Conservation (phyloP, 2,888 invertebrate species). For the Anthophora plumipes region DNA sequence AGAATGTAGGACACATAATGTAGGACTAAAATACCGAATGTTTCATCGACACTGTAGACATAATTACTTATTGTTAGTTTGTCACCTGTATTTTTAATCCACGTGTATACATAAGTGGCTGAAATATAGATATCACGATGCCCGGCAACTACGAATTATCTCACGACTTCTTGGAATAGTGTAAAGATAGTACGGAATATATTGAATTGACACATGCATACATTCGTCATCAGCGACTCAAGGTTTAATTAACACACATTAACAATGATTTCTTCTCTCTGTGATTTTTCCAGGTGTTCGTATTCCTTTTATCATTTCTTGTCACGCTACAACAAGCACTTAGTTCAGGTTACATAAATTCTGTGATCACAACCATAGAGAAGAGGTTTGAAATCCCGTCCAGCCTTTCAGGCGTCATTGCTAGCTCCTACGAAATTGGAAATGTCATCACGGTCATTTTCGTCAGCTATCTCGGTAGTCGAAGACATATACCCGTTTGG, state of each 20-base stretch:
- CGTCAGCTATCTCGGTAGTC: constrained; percentile 96
- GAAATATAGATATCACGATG: background rate
- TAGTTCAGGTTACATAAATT: constrained; percentile 96
- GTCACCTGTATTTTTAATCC: constrained; percentile 17
- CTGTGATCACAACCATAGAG: constrained; percentile 98
- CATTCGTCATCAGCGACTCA: background rate
- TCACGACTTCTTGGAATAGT: background rate
- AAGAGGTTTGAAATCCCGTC: constrained; percentile 97
- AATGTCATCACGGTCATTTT: constrained; percentile 98
- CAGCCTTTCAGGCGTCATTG: constrained; percentile 95
- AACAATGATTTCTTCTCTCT: constrained; percentile 1
- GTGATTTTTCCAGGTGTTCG: constrained; percentile 90
- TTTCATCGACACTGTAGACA: background rate
- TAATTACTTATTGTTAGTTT: background rate
- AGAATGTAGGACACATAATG: too few species aligned
- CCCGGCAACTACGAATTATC: background rate
- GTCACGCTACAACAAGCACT: constrained; percentile 96
- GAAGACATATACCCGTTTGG: constrained; percentile 97
- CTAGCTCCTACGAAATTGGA: constrained; percentile 97
- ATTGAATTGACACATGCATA: background rate
- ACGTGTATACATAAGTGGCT: background rate
- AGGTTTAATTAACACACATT: constrained; percentile 10
- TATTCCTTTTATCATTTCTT: constrained; percentile 94
- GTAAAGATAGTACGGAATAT: background rate
- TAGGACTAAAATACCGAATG: background rate